Evolutionary conservation across 2,888 invertebrate genomes (phyloP).

Genomic region (Trisateles emortualis): DNA sequence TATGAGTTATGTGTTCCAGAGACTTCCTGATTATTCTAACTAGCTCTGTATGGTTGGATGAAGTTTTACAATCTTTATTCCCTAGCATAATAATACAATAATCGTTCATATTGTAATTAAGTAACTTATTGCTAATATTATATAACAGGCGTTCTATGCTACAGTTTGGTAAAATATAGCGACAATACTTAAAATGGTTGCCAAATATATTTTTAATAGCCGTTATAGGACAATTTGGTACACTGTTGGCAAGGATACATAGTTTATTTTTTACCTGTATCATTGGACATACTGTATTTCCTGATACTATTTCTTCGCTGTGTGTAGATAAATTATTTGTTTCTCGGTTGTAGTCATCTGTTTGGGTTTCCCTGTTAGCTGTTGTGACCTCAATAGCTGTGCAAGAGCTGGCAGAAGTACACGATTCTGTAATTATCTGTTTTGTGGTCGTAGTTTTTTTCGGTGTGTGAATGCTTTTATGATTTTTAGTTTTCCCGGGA

Average conservation of each 20-base stretch:
- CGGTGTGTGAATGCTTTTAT: background rate
- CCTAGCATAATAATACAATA: slow-evolving; percentile 14
- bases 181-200: background rate
- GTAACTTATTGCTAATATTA: background rate
- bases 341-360: too few species aligned
- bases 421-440: too few species aligned
- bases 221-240: background rate
- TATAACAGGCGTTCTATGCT: background rate
- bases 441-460: background rate
- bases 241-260: background rate
- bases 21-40: background rate
- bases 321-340: too few species aligned
- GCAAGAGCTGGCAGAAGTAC: too few species aligned
- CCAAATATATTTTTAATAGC: background rate
- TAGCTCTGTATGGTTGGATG: background rate
- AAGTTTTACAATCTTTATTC: background rate
- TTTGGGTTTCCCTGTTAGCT: too few species aligned
- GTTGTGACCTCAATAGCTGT: too few species aligned
- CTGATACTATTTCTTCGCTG: too few species aligned
- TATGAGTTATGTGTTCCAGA: background rate
- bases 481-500: background rate
- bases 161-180: background rate
- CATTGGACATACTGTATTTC: background rate
- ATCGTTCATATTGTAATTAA: background rate
- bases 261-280: background rate